Evolutionary conservation across 2,888 invertebrate genomes (phyloP).

Genomic region (Caradrina kadenii): DNA sequence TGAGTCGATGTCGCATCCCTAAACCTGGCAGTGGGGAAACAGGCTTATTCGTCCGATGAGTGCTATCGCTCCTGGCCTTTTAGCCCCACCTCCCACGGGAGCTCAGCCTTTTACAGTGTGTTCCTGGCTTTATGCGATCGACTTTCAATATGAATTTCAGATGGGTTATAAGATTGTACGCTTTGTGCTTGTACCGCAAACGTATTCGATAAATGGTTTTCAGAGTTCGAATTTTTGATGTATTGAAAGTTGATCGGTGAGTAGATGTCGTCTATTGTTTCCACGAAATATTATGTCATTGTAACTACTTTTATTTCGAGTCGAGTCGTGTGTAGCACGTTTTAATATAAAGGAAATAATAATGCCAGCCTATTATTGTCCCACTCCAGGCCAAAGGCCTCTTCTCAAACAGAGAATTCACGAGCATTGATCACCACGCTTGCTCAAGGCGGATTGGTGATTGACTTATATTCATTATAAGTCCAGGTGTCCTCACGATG

Average conservation of each 20-base stretch:
- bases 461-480: too few species aligned
- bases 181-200: constrained; percentile 80
- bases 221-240: constrained; percentile 71
- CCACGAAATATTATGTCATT: neutral
- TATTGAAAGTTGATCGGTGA: constrained; percentile 20
- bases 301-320: too few species aligned
- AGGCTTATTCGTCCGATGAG: constrained; percentile 90
- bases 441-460: too few species aligned
- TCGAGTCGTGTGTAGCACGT: neutral
- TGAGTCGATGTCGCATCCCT: constrained; percentile 88
- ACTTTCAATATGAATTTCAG: constrained; percentile 89
- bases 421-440: too few species aligned
- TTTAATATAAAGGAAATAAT: neutral
- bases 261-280: neutral
- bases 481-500: too few species aligned
- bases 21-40: constrained; percentile 89
- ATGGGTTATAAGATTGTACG: constrained; percentile 87
- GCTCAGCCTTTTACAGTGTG: constrained; percentile 87
- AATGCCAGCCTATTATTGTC: too few species aligned
- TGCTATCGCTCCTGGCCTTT: constrained; percentile 86
- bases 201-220: constrained; percentile 83
- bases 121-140: constrained; percentile 86
- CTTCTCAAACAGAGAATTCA: too few species aligned
- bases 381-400: too few species aligned
- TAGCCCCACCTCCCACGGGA: constrained; percentile 83